Evolutionary conservation across 2,113 vertebrate species (phyloP), one percentile per base, ranked within the genome.

Genomic region (Antidorcas marsupialis): DNA sequence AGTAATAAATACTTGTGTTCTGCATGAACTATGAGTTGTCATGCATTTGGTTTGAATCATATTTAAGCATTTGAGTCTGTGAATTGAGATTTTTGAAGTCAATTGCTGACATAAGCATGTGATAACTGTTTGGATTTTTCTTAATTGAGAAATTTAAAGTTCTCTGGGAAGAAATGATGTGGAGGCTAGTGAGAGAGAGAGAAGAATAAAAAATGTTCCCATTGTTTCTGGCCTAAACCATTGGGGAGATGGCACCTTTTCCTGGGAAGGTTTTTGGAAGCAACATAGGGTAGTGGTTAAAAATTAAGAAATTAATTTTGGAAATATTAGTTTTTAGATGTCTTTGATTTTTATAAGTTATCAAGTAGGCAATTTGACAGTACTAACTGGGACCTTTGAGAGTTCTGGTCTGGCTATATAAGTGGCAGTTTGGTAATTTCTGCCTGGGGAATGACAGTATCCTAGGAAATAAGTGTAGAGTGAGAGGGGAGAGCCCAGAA

Each of bases 101-200:
- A 74, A 0, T 74, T 74, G 67, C 33, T 95, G 27, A 93, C 17
- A 45, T 39, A 74, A 60, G n/a, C 16, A 47, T 50, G 30, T 89
- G 30, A 21, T 52, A 74, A 21, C 59, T 82, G 57, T 62, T 85
- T 33, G n/a, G 53, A 88, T 92, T 87, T 83, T 84, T 92, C 76
- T 90, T 89, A 89, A 79, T 84, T 84, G 27, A 62, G 43, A 53
- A 96, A 64, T 92, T 76, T 83, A 45, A 92, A 43, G 43, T 96
- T 85, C 36, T 79, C 23, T 92, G 67, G 50, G 43, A 86, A 71
- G 55, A 94, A 81, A 62, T 62, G 16, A 36, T 71, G 2, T 87
- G 30, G n/a, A 95, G 12, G 19, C 28, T 85, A 79, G 28, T 64
- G 55, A 71, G 43, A 82, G 15, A 82, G 15, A 84, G 36, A 30